Evolutionary conservation across 2,888 invertebrate species (phyloP).

Genomic region (Synanthedon formicaeformis): DNA sequence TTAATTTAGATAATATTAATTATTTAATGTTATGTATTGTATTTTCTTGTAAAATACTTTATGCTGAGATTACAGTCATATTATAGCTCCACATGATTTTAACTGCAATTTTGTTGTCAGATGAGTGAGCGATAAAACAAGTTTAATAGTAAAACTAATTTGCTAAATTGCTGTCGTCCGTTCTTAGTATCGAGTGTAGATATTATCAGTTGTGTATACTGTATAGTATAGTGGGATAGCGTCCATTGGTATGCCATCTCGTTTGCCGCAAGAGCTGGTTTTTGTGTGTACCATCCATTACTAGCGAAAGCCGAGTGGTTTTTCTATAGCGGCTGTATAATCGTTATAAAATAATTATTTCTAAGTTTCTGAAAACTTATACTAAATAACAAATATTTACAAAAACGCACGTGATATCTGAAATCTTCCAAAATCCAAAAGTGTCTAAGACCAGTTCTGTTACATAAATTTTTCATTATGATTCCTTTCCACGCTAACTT

Average conservation of each 20-base stretch:
- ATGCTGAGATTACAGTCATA: too few relatives aligned
- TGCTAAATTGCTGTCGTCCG: background rate
- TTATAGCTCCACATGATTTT: background rate
- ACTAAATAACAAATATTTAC: too few relatives aligned
- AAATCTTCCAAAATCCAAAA: too few relatives aligned
- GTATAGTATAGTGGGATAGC: background rate
- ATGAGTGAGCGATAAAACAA: background rate
- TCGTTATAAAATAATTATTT: too few relatives aligned
- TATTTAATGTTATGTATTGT: too few relatives aligned
- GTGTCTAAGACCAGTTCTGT: too few relatives aligned
- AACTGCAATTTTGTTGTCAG: background rate
- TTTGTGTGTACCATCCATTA: constrained; percentile 35
- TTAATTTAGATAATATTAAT: too few relatives aligned
- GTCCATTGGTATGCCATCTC: constrained; percentile 20
- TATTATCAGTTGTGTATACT: constrained; percentile 23
- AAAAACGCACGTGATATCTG: too few relatives aligned
- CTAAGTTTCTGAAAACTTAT: too few relatives aligned
- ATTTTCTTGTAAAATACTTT: too few relatives aligned
- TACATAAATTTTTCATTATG: too few relatives aligned
- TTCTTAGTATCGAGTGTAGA: constrained; percentile 9
- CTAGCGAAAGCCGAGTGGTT: constrained; percentile 34
- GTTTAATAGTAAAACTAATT: background rate
- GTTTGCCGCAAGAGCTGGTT: constrained; percentile 32
- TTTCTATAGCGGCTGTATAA: background rate
- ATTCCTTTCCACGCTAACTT: too few relatives aligned